Evolutionary conservation across 2,888 invertebrate genomes (phyloP).

Genomic region (Drosophila tanythrix): DNA sequence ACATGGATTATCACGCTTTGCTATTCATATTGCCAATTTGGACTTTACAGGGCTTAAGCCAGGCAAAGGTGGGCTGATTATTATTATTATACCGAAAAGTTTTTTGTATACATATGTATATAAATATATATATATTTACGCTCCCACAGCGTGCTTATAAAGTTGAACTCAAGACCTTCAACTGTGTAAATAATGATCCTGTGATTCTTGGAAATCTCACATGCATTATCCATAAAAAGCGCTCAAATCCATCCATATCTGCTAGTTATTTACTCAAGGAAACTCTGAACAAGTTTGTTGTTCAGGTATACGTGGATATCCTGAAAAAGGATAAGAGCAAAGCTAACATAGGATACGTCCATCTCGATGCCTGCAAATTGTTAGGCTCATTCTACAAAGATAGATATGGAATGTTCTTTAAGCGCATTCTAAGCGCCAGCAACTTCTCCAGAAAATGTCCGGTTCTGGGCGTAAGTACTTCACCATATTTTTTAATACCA

Average conservation of each 20-base stretch:
- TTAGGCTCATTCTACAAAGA: slow-evolving; percentile 28
- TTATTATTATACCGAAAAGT: neutral
- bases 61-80: slow-evolving; percentile 18
- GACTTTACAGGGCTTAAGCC: neutral
- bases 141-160: neutral
- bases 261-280: neutral
- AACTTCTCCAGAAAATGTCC: slow-evolving; percentile 63
- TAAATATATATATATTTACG: neutral
- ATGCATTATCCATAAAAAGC: slow-evolving; percentile 14
- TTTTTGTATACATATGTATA: neutral
- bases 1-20: slow-evolving; percentile 16
- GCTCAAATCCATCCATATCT: neutral
- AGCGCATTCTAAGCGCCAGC: slow-evolving; percentile 29
- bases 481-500: neutral
- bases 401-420: slow-evolving; percentile 33
- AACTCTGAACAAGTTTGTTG: neutral
- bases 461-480: slow-evolving; percentile 43
- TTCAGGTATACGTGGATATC: neutral
- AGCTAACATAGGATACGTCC: slow-evolving; percentile 31
- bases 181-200: slow-evolving; percentile 6
- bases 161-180: slow-evolving; percentile 21
- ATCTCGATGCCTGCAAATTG: slow-evolving; percentile 60
- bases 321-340: slow-evolving; percentile 52
- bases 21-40: neutral
- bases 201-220: neutral